These are phyloP conservation scores for Bombus haemorrhoidalis DNA, from an alignment of 1,140 invertebrate species.

Conservation along the genomic window DNA sequence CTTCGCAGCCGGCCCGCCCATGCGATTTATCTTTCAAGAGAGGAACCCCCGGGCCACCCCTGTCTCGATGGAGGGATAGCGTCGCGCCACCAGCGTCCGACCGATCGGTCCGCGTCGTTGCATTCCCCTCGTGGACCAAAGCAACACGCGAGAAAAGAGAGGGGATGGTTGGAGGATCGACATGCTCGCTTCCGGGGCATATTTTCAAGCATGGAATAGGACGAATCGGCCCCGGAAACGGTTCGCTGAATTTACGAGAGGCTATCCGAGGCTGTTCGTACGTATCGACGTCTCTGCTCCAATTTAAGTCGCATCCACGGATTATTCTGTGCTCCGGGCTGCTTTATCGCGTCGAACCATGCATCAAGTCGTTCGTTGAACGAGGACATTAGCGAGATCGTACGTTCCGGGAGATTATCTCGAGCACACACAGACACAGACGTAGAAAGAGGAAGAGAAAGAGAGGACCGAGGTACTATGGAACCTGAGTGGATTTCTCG, in stretches of 20 bases:
- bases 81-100: slow-evolving; percentile 15
- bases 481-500: not conserved
- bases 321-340: slow-evolving; percentile 22
- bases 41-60: slow-evolving; percentile 5
- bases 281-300: slow-evolving; percentile 36
- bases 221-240: slow-evolving; percentile 41
- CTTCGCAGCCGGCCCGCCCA: slow-evolving; percentile 64
- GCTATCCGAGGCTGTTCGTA: slow-evolving; percentile 20
- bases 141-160: slow-evolving; percentile 6
- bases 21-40: slow-evolving; percentile 67
- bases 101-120: slow-evolving; percentile 36
- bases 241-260: slow-evolving; percentile 53
- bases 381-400: slow-evolving; percentile 42
- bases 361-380: slow-evolving; percentile 19
- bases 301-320: slow-evolving; percentile 40
- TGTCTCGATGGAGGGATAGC: not conserved
- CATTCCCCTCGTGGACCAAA: slow-evolving; percentile 10
- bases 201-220: slow-evolving; percentile 45
- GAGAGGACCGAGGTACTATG: not conserved
- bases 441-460: not conserved
- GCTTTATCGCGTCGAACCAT: slow-evolving; percentile 19
- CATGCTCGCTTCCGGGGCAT: slow-evolving; percentile 32
- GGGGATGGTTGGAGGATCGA: too few species aligned
- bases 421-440: not conserved
- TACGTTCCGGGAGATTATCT: slow-evolving; percentile 44